Base-by-base conservation (phyloP, 2,113 vertebrate species). In the Prunella himalayana region DNA sequence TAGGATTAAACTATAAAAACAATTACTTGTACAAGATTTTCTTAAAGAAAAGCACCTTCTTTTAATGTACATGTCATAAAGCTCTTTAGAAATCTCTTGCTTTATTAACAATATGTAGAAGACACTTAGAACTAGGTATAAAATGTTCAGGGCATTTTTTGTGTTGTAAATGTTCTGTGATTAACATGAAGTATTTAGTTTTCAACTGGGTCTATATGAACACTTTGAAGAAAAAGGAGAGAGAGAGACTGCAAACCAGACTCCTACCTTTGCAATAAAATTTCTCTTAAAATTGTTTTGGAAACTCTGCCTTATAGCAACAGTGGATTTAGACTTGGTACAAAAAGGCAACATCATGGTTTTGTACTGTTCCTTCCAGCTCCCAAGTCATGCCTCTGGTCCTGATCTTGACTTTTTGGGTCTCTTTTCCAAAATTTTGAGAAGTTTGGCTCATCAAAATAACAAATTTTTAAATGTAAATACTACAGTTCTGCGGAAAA, bases 281-380 rank as follows among this genome's bases (percentile, higher is more conserved):
- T 49, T 20, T 86, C 12, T 5, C 13, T 61, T 60, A n/a, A 72
- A 86, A 41, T 33, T 53, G 3, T 37, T 73, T 80, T 31, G 28
- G 27, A 72, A 86, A 23, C 25, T 86, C 31, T 86, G 24, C 25
- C 21, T 71, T 68, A 31, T 47, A 39, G 27, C 2, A 2, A 11
- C 2, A 0, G 13, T 31, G 25, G 15, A 37, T 77, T 37, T 68
- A 25, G 0, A 2, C n/a, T 72, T 57, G 15, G 16, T 86, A n/a
- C 25, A 12, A 51, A 71, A 88, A 49, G 20, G 19, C 13, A 39
- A 10, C 0, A 0, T 69, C 13, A 11, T n/a, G 30, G 10, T 69
- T 75, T 23, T 27, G 11, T 28, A 17, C 31, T 41, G 10, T 5
- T 61, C 64, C 83, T 77, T 37, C 22, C 20, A 33, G 37, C 7